Conservation (phyloP, 2,888 invertebrate species). For the Polymixis lichenea region DNA sequence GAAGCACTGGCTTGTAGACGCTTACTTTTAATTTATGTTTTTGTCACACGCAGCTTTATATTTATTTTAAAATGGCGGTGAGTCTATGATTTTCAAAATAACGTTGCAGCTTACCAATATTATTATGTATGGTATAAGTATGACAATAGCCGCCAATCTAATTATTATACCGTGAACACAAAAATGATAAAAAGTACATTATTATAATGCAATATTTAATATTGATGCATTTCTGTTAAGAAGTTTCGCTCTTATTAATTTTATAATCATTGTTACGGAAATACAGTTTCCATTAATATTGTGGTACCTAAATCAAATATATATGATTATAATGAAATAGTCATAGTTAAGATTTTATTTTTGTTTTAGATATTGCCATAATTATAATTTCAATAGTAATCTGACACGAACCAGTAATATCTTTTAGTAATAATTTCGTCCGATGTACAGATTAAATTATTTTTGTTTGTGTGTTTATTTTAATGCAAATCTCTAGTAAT, state of each 20-base stretch:
- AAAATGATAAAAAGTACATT: constrained; percentile 54
- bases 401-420: constrained; percentile 81
- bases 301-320: constrained; percentile 69
- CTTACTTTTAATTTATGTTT: constrained; percentile 77
- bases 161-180: constrained; percentile 30
- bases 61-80: constrained; percentile 66
- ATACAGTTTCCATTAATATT: constrained; percentile 62
- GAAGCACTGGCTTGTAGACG: constrained; percentile 87
- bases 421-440: constrained; percentile 76
- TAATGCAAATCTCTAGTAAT: constrained; percentile 80
- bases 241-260: constrained; percentile 62
- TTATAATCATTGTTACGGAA: constrained; percentile 66
- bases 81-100: constrained; percentile 47
- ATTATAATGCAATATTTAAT: constrained; percentile 62
- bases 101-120: constrained; percentile 58
- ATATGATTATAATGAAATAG: constrained; percentile 70
- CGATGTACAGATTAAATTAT: constrained; percentile 89
- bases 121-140: constrained; percentile 39
- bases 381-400: constrained; percentile 78
- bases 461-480: constrained; percentile 85
- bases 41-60: constrained; percentile 73
- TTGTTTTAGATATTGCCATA: constrained; percentile 83
- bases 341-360: constrained; percentile 74
- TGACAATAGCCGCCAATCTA: constrained; percentile 57
- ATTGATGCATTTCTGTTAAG: constrained; percentile 70